Evolutionary conservation across 2,113 vertebrate species (phyloP).

Genomic region (Gallinago jamesoni): DNA sequence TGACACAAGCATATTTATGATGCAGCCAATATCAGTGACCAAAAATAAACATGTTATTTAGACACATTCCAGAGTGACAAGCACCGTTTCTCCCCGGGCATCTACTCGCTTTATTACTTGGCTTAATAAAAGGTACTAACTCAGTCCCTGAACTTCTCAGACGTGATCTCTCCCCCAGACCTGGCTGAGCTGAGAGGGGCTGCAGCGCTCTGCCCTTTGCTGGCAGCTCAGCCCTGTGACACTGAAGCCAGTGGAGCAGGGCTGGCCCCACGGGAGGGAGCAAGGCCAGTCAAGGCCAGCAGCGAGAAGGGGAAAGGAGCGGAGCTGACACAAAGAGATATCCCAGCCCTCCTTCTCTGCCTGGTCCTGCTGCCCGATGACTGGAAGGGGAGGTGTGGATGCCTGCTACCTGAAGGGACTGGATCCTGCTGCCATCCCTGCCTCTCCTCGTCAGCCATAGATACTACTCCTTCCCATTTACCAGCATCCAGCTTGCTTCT

Average conservation of each 20-base stretch:
- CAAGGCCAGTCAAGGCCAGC: background rate
- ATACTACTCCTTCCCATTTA: background rate
- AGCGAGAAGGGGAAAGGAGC: background rate
- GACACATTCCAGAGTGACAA: constrained; percentile 15
- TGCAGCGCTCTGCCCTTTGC: background rate
- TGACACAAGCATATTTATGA: background rate
- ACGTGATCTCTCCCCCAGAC: background rate
- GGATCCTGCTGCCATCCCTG: background rate
- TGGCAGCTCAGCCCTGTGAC: background rate
- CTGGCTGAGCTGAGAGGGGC: background rate
- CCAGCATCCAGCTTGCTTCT: background rate
- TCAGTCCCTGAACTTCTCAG: background rate
- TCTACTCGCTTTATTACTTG: background rate
- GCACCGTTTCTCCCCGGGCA: background rate
- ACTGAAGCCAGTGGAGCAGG: background rate
- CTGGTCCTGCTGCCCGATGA: background rate
- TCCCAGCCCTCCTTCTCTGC: background rate
- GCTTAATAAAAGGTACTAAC: background rate
- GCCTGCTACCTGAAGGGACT: background rate
- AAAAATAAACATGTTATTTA: constrained; percentile 1
- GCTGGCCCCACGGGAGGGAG: background rate
- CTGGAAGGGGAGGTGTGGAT: background rate
- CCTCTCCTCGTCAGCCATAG: background rate
- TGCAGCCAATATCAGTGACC: background rate
- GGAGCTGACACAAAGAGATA: background rate